Evolutionary conservation across 2,888 invertebrate species (phyloP).

Genomic region (Cephus runcator): DNA sequence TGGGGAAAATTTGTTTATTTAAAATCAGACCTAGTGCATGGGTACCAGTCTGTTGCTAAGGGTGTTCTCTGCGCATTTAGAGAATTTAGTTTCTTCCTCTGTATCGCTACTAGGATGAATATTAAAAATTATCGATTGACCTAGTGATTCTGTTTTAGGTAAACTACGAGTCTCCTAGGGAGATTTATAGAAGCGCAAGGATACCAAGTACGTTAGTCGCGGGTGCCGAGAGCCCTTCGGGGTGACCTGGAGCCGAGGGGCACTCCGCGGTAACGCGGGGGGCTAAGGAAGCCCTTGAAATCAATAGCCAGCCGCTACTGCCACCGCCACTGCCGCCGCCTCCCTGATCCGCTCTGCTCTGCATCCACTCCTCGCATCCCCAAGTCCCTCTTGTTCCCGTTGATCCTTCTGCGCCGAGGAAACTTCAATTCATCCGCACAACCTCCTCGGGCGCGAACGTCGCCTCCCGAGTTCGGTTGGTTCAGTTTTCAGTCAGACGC

Average conservation of each 20-base stretch:
- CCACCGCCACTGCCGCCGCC: conserved; percentile 53
- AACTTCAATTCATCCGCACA: conserved; percentile 40
- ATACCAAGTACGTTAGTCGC: conserved; percentile 39
- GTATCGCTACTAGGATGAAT: background rate
- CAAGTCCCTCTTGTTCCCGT: conserved; percentile 17
- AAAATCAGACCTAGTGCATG: background rate
- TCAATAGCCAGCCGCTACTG: conserved; percentile 64
- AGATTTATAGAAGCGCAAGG: background rate
- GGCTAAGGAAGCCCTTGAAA: conserved; percentile 65
- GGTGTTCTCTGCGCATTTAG: background rate
- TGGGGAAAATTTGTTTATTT: background rate
- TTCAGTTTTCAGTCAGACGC: background rate
- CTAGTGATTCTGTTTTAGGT: background rate
- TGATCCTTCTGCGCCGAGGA: conserved; percentile 14
- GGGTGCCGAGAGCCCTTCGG: conserved; percentile 49
- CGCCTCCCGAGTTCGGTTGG: background rate
- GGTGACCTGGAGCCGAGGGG: conserved; percentile 58
- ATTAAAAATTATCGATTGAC: background rate
- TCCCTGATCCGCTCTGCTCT: conserved; percentile 32
- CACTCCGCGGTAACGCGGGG: conserved; percentile 46
- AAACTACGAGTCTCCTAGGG: background rate
- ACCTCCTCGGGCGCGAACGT: conserved; percentile 20
- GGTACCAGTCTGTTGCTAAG: background rate
- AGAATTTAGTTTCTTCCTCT: background rate
- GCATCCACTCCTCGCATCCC: conserved; percentile 40